phyloP scores from a whole-genome alignment of 2,797 vertebrate genomes.

The Phrynocephalus forsythii region DNA sequence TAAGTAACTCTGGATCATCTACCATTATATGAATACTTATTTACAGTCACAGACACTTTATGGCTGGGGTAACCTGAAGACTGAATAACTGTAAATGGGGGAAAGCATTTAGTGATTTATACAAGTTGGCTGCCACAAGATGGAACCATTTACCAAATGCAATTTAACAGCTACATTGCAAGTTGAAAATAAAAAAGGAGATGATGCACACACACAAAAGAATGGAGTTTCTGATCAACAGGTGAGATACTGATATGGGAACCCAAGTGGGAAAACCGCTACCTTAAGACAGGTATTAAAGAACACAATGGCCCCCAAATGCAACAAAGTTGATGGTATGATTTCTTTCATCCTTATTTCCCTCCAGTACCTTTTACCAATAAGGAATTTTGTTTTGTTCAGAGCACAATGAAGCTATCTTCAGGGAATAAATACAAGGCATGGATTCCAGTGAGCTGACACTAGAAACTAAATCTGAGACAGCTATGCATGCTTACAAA shows the following conservation, averaged over 20 bases:
- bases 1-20: neutral
- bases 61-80: neutral
- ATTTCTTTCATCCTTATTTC: neutral
- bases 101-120: neutral
- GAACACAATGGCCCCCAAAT: neutral
- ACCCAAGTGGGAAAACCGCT: neutral
- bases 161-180: neutral
- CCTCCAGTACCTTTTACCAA: neutral
- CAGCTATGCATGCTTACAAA: neutral
- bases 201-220: neutral
- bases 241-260: neutral
- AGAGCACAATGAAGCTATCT: neutral
- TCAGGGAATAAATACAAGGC: conserved; percentile 7
- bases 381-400: neutral
- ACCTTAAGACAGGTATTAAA: neutral
- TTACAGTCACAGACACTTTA: neutral
- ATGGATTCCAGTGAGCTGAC: neutral
- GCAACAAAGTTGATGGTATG: neutral
- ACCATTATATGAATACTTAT: neutral
- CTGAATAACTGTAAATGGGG: neutral
- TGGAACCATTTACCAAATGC: neutral
- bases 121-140: neutral
- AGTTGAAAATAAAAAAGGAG: neutral
- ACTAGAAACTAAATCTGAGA: neutral
- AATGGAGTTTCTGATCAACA: neutral